Base-by-base conservation (phyloP, 2,888 invertebrate genomes). In the Mesorhabditis belari region DNA sequence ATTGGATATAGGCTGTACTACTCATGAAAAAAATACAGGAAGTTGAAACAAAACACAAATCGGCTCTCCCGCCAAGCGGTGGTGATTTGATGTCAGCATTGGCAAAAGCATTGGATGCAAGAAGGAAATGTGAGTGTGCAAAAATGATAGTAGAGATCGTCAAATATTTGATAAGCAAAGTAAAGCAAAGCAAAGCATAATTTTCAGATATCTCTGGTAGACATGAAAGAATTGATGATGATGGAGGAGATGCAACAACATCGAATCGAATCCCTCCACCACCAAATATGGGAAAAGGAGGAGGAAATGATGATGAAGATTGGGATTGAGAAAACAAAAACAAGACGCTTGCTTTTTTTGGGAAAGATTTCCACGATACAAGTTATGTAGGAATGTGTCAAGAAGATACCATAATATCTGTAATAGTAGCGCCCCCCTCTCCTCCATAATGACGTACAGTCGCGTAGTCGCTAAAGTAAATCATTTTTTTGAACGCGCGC, bases 1-100 rank as follows among this genome's bases (percentile, higher is more conserved):
- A n/a, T n/a, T n/a, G n/a, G n/a, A n/a, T n/a, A n/a, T n/a, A n/a
- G n/a, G n/a, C n/a, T n/a, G n/a, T n/a, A 2, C 44, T 35, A 17
- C n/a, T n/a, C 12, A 35, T 17, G 44, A 2, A 35, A 35, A 35
- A 35, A 35, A n/a, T 35, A 35, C n/a, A 35, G 44, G 44, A 35
- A 35, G n/a, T 9, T n/a, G 44, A 35, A 35, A n/a, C 44, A 9
- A 35, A 35, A n/a, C 12, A n/a, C 44, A n/a, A 9, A 12, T 19
- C 19, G 9, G 51, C 23, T 9, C 51, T 55, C 12, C 44, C 44
- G 12, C 57, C 54, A 2, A 49, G 26, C 2, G 65, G 67, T 5
- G 71, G 62, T 27, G 73, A 73, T 61, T 58, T 73, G 28, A 73
- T 73, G 73, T 64, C 65, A 6, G 65, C 71, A 6, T 52, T 73